These are phyloP conservation scores for Drosophila peninsularis DNA, from an alignment of 2,888 invertebrate species.

Conservation along the genomic window DNA sequence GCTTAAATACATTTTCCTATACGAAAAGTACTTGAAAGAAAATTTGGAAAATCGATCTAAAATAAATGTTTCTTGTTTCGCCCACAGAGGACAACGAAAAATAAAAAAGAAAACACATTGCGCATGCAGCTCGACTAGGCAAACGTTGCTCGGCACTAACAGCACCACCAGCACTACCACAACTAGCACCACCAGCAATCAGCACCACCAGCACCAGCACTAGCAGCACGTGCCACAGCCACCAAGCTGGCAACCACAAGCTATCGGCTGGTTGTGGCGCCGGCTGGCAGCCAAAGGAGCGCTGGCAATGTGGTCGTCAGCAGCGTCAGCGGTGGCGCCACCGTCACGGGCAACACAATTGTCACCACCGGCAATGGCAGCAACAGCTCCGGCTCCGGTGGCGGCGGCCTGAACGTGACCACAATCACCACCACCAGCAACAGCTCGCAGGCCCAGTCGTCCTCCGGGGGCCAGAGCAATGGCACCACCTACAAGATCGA, in stretches of 20 bases:
- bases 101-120: conserved; percentile 19
- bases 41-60: neutral
- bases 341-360: conserved; percentile 53
- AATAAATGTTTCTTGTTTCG: neutral
- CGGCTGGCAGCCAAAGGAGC: conserved; percentile 64
- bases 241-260: conserved; percentile 71
- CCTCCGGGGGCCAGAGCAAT: conserved; percentile 65
- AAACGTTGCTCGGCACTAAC: neutral
- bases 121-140: conserved; percentile 53
- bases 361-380: conserved; percentile 56
- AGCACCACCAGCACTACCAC: neutral
- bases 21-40: neutral
- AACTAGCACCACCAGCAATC: neutral
- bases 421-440: conserved; percentile 82
- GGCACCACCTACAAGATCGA: conserved; percentile 88
- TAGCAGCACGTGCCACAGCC: conserved; percentile 15
- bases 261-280: conserved; percentile 67
- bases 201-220: neutral
- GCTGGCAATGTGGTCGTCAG: conserved; percentile 63
- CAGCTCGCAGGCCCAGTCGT: conserved; percentile 67
- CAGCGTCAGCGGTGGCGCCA: conserved; percentile 23
- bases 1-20: neutral
- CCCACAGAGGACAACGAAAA: neutral
- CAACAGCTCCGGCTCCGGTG: conserved; percentile 44
- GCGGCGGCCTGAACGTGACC: conserved; percentile 80